phyloP scores from a whole-genome alignment of 2,888 invertebrate species.

The Brachycybe producta region DNA sequence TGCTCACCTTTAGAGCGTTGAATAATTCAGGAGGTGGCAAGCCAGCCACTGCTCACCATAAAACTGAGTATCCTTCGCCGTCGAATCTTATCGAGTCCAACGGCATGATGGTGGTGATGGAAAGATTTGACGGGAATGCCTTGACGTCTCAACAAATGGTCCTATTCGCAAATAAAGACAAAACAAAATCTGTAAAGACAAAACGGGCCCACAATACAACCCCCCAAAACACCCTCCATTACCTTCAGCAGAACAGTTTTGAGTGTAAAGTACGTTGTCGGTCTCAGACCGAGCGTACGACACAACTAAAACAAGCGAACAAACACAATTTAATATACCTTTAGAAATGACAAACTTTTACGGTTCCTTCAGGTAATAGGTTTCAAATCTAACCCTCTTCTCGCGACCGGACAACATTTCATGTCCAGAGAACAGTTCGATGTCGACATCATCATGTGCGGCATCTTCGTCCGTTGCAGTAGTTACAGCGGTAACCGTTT shows the following conservation, averaged over 20 bases:
- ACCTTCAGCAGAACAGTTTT: constrained; percentile 72
- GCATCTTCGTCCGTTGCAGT: constrained; percentile 12
- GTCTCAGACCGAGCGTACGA: constrained; percentile 60
- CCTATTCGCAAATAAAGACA: constrained; percentile 25
- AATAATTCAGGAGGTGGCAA: constrained; percentile 34
- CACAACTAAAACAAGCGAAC: constrained; percentile 48
- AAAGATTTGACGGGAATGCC: constrained; percentile 34
- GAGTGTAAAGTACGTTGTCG: constrained; percentile 75
- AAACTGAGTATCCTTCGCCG: constrained; percentile 44
- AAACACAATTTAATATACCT: constrained; percentile 5
- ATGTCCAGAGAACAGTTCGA: constrained; percentile 30
- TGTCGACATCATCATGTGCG: constrained; percentile 21
- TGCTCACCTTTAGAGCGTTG: too few relatives aligned
- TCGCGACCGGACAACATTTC: constrained; percentile 35
- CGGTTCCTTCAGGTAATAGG: background rate
- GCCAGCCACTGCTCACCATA: constrained; percentile 44
- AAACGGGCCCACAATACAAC: constrained; percentile 1
- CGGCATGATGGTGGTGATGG: constrained; percentile 30
- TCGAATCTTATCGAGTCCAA: constrained; percentile 41
- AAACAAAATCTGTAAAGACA: background rate
- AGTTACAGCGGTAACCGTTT: too few relatives aligned
- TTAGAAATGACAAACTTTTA: background rate
- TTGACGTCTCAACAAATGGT: constrained; percentile 33
- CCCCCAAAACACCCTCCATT: constrained; percentile 24
- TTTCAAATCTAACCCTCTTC: constrained; percentile 29